Evolutionary conservation across 2,888 invertebrate species (phyloP).

Genomic region (Melikaiella ostensackeni): DNA sequence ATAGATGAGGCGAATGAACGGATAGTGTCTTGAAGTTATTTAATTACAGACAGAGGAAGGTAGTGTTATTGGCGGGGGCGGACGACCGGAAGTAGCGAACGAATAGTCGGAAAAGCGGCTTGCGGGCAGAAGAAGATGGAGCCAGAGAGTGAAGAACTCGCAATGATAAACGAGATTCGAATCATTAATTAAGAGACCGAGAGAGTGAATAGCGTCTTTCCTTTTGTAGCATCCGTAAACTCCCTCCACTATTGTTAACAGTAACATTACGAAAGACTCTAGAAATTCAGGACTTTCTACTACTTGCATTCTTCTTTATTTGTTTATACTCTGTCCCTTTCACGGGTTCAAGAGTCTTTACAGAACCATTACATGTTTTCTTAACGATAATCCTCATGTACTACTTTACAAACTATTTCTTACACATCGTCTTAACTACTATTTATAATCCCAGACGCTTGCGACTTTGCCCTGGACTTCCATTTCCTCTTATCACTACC

Average conservation of each 20-base stretch:
- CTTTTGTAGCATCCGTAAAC: constrained; percentile 34
- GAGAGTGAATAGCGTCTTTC: constrained; percentile 38
- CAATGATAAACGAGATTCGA: constrained; percentile 69
- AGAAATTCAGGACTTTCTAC: neutral
- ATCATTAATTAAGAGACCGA: constrained; percentile 66
- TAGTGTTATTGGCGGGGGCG: constrained; percentile 18
- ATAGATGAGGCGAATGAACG: constrained; percentile 65
- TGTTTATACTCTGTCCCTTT: no score
- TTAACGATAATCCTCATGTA: no score
- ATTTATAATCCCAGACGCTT: no score
- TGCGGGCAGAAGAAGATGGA: constrained; percentile 35
- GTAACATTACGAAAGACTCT: constrained; percentile 7
- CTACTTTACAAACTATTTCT: no score
- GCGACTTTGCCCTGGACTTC: no score
- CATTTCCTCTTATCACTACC: no score
- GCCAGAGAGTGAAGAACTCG: constrained; percentile 40
- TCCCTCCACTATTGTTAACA: constrained; percentile 35
- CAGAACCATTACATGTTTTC: no score
- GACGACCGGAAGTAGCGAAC: constrained; percentile 31
- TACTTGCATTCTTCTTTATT: no score
- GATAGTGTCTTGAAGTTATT: constrained; percentile 74
- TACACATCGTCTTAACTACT: no score
- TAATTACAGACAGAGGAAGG: constrained; percentile 67
- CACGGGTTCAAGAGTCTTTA: no score
- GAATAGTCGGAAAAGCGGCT: constrained; percentile 28